These are phyloP conservation scores for Caretta caretta DNA, from an alignment of 2,113 vertebrate genomes.

Conservation along the genomic window DNA sequence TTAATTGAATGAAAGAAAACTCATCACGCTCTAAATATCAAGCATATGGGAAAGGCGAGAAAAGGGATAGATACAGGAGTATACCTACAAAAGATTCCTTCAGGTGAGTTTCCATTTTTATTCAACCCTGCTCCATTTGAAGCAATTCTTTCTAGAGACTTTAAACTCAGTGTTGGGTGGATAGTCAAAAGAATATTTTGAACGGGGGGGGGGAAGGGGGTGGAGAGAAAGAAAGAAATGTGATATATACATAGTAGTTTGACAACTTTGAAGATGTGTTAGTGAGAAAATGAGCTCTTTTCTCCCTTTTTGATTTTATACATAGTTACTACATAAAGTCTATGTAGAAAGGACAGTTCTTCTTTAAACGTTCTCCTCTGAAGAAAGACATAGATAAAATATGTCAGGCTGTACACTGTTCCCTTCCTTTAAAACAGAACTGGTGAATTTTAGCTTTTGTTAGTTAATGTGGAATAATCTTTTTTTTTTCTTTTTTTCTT, in stretches of 20 bases:
- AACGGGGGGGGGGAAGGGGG: not conserved
- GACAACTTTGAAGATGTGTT: conserved; percentile 22
- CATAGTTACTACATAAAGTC: not conserved
- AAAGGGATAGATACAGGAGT: not conserved
- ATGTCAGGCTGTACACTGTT: rapidly evolving
- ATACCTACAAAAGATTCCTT: not conserved
- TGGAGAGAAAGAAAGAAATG: not conserved
- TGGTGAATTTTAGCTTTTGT: not conserved
- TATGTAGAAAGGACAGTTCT: not conserved
- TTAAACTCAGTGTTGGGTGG: conserved; percentile 37
- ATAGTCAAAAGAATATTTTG: conserved; percentile 39
- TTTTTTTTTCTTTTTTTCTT: not conserved
- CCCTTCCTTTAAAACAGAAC: not conserved
- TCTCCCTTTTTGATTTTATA: conserved; percentile 29
- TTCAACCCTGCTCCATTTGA: not conserved
- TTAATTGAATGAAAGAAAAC: not conserved
- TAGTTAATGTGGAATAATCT: not conserved
- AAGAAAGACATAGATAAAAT: not conserved
- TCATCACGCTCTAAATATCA: not conserved
- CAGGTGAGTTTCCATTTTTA: conserved; percentile 10
- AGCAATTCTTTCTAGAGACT: conserved; percentile 7
- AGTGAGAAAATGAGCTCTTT: not conserved
- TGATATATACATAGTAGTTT: not conserved
- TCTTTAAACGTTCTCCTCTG: not conserved
- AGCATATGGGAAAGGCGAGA: not conserved